Percentiles rank a stretch among this genome's conserved stretches.
These are phyloP conservation scores for Tragelaphus scriptus DNA, from an alignment of 2,113 vertebrate species.

Conservation along the genomic window DNA sequence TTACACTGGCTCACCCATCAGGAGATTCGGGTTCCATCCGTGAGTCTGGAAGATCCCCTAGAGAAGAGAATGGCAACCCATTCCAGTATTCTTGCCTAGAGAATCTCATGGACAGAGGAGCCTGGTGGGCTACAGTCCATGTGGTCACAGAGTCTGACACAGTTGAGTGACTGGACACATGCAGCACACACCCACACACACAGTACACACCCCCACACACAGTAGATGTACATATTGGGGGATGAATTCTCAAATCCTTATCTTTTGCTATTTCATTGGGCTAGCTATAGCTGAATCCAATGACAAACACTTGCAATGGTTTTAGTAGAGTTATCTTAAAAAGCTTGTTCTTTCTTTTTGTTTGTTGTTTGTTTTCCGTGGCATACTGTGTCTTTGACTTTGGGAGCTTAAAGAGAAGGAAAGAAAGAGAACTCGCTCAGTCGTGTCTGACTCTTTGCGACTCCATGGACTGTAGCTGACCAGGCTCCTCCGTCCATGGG, in stretches of 20 bases:
- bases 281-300: neutral
- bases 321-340: neutral
- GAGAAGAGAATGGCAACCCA: neutral
- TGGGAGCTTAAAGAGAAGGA: neutral
- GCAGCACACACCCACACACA: neutral
- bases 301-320: neutral
- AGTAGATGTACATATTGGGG: neutral
- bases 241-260: neutral
- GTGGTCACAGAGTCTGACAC: neutral
- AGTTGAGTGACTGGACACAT: neutral
- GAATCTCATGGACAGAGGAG: neutral
- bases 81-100: neutral
- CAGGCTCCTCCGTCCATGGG: neutral
- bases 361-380: neutral
- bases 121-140: neutral
- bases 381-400: neutral
- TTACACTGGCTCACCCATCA: neutral
- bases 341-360: neutral
- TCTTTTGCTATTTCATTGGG: neutral
- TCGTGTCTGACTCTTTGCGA: neutral
- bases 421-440: neutral
- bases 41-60: neutral
- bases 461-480: neutral
- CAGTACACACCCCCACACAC: neutral
- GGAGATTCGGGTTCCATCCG: neutral